These are phyloP conservation scores for Sericinus montela DNA, from an alignment of 2,888 invertebrate species.

Conservation along the genomic window DNA sequence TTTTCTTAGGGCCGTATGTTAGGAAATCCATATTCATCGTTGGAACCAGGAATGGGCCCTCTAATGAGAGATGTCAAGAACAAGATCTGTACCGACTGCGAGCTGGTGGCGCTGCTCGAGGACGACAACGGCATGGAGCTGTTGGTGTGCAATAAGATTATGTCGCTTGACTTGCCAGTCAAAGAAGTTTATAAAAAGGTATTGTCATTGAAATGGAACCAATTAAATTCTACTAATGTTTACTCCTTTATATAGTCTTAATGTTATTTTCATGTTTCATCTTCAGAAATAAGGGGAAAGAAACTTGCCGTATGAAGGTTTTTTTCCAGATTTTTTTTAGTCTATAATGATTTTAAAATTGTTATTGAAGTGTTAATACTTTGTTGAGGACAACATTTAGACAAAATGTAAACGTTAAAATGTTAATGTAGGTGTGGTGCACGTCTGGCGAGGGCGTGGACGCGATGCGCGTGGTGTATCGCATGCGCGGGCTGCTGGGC, in stretches of 20 bases:
- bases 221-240: no score
- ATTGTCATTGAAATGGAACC: no score
- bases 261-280: no score
- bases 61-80: constrained; percentile 99
- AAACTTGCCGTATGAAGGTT: no score
- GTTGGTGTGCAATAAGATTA: constrained; percentile 98
- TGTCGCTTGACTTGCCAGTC: constrained; percentile 96
- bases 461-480: constrained; percentile 97
- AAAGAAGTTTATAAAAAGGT: constrained; percentile 92
- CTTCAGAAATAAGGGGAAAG: no score
- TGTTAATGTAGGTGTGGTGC: constrained; percentile 84
- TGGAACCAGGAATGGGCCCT: constrained; percentile 96
- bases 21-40: constrained; percentile 97
- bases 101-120: constrained; percentile 97
- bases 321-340: no score
- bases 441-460: constrained; percentile 94
- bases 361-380: no score
- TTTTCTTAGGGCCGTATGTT: constrained; percentile 91
- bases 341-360: no score
- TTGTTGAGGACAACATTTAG: no score
- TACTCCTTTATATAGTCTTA: no score
- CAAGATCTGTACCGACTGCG: constrained; percentile 98
- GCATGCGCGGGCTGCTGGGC: constrained; percentile 97
- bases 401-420: no score
- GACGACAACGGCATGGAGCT: constrained; percentile 99